Base-by-base conservation (phyloP, 2,888 invertebrate species). In the Zele albiditarsus region DNA sequence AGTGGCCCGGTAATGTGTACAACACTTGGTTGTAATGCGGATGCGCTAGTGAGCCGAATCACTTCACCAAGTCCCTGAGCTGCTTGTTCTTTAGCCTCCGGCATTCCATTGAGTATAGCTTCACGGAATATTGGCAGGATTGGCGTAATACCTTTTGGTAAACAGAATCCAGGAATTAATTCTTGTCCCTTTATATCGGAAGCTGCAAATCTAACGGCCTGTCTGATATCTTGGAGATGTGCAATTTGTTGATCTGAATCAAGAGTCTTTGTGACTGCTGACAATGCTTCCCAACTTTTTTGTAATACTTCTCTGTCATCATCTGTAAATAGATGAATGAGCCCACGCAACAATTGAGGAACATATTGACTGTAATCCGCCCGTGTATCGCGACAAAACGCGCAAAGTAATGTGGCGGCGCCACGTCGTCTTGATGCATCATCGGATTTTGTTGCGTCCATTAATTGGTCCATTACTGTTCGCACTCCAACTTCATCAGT, bases 1-100 rank as follows among this genome's bases (percentile, higher is more conserved):
- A 99, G 92, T 0, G 99, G 99, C 0, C 99, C 99, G 4, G 99
- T 99, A 84, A 99, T 97, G 88, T 97, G 96, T 77, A 99, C 96
- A 3, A 99, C 98, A 67, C 98, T 98, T 0, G 98, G 96, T 89
- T 98, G 97, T 74, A 99, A 90, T 5, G 98, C 97, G 71, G 94
- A 92, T 0, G 98, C 93, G 80, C 95, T 96, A 6, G 98, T 97
- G 76, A 96, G 90, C 84, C 92, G 92, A 85, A 98, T 97, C 20
- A 97, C 93, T 88, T 94, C 94, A 5, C 91, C 91, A 82, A 99
- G 91, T 79, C 98, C 98, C 86, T 96, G 94, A 8, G 98, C 97
- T 0, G 98, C 98, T 80, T 95, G 95, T 90, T 98, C 99, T 89
- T 99, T 99, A 87, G 97, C 94, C 81, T 99, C 99, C 0, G 98